phyloP scores from a whole-genome alignment of 2,113 vertebrate species.

The Hypanus sabinus region DNA sequence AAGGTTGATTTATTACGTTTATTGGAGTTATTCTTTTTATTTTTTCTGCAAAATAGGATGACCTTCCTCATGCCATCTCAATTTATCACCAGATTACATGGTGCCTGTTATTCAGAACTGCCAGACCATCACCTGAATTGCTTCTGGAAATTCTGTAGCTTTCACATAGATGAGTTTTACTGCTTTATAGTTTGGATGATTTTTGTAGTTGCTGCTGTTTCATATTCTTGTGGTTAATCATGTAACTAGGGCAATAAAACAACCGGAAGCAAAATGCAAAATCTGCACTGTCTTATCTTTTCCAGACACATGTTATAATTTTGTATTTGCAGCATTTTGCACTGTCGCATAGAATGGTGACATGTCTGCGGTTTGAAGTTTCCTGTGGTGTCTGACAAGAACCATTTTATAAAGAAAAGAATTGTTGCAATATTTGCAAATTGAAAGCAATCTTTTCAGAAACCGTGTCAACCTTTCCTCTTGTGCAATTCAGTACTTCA shows the following conservation, averaged over 20 bases:
- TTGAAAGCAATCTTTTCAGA: neutral
- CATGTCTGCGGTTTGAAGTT: neutral
- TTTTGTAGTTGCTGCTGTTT: neutral
- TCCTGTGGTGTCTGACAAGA: constrained; percentile 42
- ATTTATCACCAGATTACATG: neutral
- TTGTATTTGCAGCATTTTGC: constrained; percentile 28
- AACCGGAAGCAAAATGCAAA: neutral
- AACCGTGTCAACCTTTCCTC: neutral
- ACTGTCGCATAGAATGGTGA: constrained; percentile 5
- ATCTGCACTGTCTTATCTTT: constrained; percentile 5
- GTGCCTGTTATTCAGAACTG: neutral
- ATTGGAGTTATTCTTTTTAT: neutral
- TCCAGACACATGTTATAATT: constrained; percentile 8
- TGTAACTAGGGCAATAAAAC: constrained; percentile 17
- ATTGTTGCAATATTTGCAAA: neutral
- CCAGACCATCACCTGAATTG: neutral
- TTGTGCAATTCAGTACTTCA: neutral
- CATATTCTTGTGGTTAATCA: neutral
- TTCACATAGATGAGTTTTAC: neutral
- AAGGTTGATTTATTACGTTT: neutral
- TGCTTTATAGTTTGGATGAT: neutral
- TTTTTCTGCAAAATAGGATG: neutral
- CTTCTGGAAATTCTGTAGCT: neutral
- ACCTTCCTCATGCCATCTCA: neutral
- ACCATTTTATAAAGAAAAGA: neutral